Percentiles rank a stretch among this genome's conserved stretches.
phyloP scores from a whole-genome alignment of 2,888 invertebrate species.

The Drosophila ezoana region DNA sequence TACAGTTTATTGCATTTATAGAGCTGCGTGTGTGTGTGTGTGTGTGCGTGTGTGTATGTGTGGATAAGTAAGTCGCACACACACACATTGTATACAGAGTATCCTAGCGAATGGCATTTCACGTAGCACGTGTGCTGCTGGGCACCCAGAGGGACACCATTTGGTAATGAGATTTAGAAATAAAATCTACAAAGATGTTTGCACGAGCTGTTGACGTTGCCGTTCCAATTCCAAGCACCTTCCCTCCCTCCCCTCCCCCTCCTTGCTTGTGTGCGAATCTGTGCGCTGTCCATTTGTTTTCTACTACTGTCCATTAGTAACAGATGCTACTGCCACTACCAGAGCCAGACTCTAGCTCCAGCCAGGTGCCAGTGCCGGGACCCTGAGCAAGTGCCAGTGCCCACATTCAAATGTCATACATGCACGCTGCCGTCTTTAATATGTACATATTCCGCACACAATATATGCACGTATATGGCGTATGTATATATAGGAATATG shows the following conservation, averaged over 20 bases:
- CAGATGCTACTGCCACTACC: conserved; percentile 74
- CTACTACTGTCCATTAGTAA: conserved; percentile 78
- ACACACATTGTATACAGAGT: conserved; percentile 12
- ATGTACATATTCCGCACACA: conserved; percentile 54
- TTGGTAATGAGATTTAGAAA: conserved; percentile 80
- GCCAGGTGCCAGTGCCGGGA: conserved; percentile 11
- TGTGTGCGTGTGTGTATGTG: conserved; percentile 20
- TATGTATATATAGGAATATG: neutral
- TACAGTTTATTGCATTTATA: conserved; percentile 77
- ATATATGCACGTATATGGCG: conserved; percentile 34
- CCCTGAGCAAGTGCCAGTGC: conserved; percentile 18
- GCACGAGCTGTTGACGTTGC: conserved; percentile 76
- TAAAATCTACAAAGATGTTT: conserved; percentile 81
- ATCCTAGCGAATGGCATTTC: conserved; percentile 12
- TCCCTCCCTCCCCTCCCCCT: neutral
- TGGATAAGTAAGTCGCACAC: conserved; percentile 43
- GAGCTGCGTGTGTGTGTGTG: conserved; percentile 25
- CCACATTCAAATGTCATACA: conserved; percentile 75
- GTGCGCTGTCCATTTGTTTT: conserved; percentile 80
- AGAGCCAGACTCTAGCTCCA: conserved; percentile 40
- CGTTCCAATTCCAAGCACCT: conserved; percentile 19
- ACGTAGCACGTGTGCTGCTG: conserved; percentile 42
- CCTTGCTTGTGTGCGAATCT: conserved; percentile 51
- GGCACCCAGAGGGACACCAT: conserved; percentile 75
- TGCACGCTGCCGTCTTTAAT: conserved; percentile 61